A percentile compares a stretch with the other conserved stretches of the same genome.
These are phyloP conservation scores for Trachurus trachurus DNA, from an alignment of 2,797 vertebrate genomes.

Conservation along the genomic window DNA sequence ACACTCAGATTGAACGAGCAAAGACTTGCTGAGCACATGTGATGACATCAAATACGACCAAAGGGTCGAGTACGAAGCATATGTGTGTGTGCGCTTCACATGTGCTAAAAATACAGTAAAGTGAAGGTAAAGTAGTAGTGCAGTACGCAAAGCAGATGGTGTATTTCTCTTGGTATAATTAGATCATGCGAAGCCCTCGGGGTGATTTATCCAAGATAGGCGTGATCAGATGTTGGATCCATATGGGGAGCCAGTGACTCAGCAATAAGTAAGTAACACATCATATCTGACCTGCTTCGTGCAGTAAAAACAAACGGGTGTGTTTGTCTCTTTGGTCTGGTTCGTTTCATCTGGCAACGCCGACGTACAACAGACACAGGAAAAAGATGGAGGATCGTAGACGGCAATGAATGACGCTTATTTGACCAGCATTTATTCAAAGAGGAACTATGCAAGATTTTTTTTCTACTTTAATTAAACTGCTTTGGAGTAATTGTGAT, in stretches of 20 bases:
- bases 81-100: slow-evolving; percentile 1
- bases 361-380: not conserved
- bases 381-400: no score
- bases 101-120: slow-evolving; percentile 48
- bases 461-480: no score
- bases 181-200: not conserved
- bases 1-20: slow-evolving; percentile 44
- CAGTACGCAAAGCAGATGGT: slow-evolving; percentile 27
- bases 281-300: slow-evolving; percentile 1
- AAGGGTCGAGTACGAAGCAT: slow-evolving; percentile 20
- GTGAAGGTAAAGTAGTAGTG: slow-evolving; percentile 1
- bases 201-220: slow-evolving; percentile 12
- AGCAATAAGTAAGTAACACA: not conserved
- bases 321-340: not conserved
- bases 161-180: slow-evolving; percentile 1
- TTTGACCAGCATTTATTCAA: no score
- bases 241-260: slow-evolving; percentile 3
- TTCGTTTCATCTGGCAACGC: not conserved
- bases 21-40: slow-evolving; percentile 36
- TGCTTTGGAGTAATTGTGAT: no score
- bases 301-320: not conserved
- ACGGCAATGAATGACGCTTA: no score
- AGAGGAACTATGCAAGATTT: no score
- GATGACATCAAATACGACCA: slow-evolving; percentile 22
- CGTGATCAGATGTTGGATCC: slow-evolving; percentile 13